phyloP scores from a whole-genome alignment of 2,888 invertebrate species.

The Zhengitettix transpicula region DNA sequence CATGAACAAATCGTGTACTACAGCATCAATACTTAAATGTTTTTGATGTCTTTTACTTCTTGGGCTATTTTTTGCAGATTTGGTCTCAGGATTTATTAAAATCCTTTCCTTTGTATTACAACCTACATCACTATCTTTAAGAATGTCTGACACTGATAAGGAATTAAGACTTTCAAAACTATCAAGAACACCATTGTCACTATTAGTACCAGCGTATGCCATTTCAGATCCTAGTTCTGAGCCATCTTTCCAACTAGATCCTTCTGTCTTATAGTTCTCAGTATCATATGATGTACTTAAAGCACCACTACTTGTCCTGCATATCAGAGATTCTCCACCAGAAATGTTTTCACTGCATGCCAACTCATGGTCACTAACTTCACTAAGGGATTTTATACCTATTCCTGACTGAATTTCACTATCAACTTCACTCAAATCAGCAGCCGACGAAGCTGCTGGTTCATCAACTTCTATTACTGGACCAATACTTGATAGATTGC shows the following conservation, averaged over 20 bases:
- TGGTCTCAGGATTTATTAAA: no score
- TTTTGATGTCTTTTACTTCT: no score
- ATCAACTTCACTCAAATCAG: slow-evolving; percentile 2
- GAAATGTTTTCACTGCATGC: background rate
- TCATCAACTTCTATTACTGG: slow-evolving; percentile 1
- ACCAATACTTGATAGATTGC: background rate
- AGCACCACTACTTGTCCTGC: slow-evolving; percentile 1
- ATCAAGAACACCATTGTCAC: background rate
- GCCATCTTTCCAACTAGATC: background rate
- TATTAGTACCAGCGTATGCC: background rate
- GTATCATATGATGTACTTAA: background rate
- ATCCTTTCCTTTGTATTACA: no score
- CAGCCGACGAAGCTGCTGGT: background rate
- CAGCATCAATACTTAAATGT: no score
- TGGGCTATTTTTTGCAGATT: no score
- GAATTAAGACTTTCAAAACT: background rate
- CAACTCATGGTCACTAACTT: background rate
- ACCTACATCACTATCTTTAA: background rate
- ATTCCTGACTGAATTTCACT: slow-evolving; percentile 1
- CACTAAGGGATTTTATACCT: background rate
- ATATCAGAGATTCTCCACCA: background rate
- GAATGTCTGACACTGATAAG: background rate
- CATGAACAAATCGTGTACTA: background rate
- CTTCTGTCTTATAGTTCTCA: background rate
- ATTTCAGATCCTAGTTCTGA: background rate